Conservation (phyloP, 2,888 invertebrate species). For the Drosophila borborema region DNA sequence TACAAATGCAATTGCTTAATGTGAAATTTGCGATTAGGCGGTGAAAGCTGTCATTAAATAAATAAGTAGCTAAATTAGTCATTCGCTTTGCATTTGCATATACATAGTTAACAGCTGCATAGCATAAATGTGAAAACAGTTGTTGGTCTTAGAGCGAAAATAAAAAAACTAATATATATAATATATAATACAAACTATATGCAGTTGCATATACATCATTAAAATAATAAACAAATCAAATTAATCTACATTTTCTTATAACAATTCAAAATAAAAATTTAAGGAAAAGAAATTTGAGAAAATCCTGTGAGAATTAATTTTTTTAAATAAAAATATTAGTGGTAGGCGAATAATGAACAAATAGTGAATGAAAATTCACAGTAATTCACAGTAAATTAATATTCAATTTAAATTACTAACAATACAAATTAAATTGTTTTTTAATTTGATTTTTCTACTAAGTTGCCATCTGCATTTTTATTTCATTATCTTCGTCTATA, state of each 20-base stretch:
- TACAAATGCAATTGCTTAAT: conserved; percentile 21
- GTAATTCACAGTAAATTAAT: no score
- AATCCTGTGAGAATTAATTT: neutral
- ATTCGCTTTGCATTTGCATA: conserved; percentile 8
- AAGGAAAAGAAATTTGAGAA: no score
- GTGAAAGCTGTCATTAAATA: conserved; percentile 49
- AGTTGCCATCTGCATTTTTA: neutral
- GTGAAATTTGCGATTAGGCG: conserved; percentile 16
- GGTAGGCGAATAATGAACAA: no score
- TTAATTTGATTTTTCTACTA: neutral
- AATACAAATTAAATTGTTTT: neutral
- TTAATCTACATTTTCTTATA: no score
- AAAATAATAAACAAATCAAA: neutral
- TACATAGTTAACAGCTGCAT: conserved; percentile 13
- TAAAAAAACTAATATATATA: no score
- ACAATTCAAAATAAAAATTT: no score
- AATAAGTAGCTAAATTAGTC: conserved; percentile 31
- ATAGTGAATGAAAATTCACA: no score
- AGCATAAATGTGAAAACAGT: conserved; percentile 25
- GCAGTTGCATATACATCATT: neutral
- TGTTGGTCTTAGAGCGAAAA: conserved; percentile 19
- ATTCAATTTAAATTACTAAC: no score
- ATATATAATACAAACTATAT: neutral
- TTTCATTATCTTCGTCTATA: conserved; percentile 2
- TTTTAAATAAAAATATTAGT: no score